Base-by-base conservation (phyloP, 2,888 invertebrate species). In the Leucoma salicis region DNA sequence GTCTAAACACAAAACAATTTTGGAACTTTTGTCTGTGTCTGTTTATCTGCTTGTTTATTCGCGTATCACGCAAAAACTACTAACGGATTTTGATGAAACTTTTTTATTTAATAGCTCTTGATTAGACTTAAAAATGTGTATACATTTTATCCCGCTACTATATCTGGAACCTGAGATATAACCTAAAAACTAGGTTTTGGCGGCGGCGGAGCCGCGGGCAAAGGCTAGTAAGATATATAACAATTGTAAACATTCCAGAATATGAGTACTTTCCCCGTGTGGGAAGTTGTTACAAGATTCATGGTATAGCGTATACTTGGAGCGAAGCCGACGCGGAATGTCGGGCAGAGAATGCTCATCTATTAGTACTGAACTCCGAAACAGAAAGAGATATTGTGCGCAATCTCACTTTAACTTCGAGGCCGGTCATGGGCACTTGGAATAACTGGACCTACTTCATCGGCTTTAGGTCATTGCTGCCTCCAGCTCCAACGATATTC, bases 241-340 rank as follows among this genome's bases (percentile, higher is more conserved):
- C 2, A 8, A 14, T 14, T 4, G 10, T 35, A 28, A 14, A 31
- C 35, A 24, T 60, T 55, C 7, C 57, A 83, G 83, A 50, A 18
- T 84, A 81, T 50, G 35, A 48, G 24, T 74, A 73, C 54, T 55
- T 57, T 7, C 39, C 53, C n/a, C 63, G 61, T 28, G 57, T 69
- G 1, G 65, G 74, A 1, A 80, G 82, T 40, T 85, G 86, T 49
- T 86, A 86, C 62, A 78, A 65, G 33, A 65, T 82, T 0, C 64
- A 79, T 0, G 25, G 13, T 0, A 10, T 53, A 0, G 49, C 73
- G 0, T 67, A 48, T 24, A 62, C 76, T 0, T 86, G 86, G 86
- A 73, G 78, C 38, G 63, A 78, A 39, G 83, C 83, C 0, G 78
- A 73, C 28, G 66, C 64, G 0, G 77, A 79, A 31, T 86, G 85